These are phyloP conservation scores for Ophion costatus DNA, from an alignment of 2,888 invertebrate species.

Conservation along the genomic window DNA sequence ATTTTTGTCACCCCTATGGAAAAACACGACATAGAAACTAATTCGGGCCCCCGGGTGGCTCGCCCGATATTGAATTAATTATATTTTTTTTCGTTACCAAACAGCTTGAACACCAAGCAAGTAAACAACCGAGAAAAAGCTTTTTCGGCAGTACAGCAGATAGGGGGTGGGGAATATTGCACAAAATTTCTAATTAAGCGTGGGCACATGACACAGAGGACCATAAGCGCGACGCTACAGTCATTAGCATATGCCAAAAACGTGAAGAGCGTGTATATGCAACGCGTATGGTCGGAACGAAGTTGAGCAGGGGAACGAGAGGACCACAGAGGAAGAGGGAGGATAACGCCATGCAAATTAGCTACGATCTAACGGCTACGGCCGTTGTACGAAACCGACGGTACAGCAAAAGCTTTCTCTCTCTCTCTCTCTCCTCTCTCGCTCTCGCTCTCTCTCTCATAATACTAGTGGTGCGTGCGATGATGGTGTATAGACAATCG, in stretches of 20 bases:
- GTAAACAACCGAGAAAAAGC: slow-evolving; percentile 38
- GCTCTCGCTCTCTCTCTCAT: slow-evolving; percentile 20
- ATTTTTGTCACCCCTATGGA: not conserved
- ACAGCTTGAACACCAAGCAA: slow-evolving; percentile 3
- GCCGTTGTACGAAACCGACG: slow-evolving; percentile 40
- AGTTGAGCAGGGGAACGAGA: slow-evolving; percentile 4
- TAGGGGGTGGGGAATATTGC: slow-evolving; percentile 69
- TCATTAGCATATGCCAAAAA: slow-evolving; percentile 65
- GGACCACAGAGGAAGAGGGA: slow-evolving; percentile 24
- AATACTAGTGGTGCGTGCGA: slow-evolving; percentile 6
- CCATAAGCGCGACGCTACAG: slow-evolving; percentile 44
- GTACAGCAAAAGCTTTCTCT: slow-evolving; percentile 32
- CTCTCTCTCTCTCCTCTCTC: slow-evolving; percentile 12
- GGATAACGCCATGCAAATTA: slow-evolving; percentile 66
- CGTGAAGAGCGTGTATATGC: slow-evolving; percentile 48
- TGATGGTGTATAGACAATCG: slow-evolving; percentile 37
- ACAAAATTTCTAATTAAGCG: slow-evolving; percentile 72
- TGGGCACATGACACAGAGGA: slow-evolving; percentile 56
- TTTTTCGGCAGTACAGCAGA: not conserved
- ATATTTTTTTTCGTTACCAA: slow-evolving; percentile 9
- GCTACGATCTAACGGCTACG: slow-evolving; percentile 44
- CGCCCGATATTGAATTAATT: slow-evolving; percentile 37
- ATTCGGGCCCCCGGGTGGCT: not conserved
- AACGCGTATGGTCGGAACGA: slow-evolving; percentile 40
- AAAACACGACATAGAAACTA: not conserved